Base-by-base conservation (phyloP, 2,797 vertebrate genomes). In the Gambusia yucatana region DNA sequence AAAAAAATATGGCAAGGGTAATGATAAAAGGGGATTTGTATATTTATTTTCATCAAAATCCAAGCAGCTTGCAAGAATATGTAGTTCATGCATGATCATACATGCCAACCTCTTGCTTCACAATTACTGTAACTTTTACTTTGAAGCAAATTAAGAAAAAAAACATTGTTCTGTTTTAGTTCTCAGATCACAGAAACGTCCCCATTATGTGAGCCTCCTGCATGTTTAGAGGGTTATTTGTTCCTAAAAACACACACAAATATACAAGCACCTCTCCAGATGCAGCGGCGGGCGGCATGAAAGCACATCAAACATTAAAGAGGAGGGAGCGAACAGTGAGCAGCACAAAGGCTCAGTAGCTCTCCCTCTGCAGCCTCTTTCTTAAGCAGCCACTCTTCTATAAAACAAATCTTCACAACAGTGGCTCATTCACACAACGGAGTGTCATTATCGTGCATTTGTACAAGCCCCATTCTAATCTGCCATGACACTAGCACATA, bases 401-500 rank as follows among this genome's bases (percentile, higher is more conserved):
- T 82, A 78, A 83, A 82, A 86, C 83, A 79, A 82, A 90, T 88
- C 86, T 91, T 84, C 84, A 70, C 84, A 79, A 86, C 84, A 76
- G 84, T 52, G 75, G 47, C 57, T 87, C 89, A 87, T 82, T 84
- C 88, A 84, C 89, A 92, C 90, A 93, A 93, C 91, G 86, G 82
- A 72, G 46, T 75, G 84, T 90, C 89, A 88, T 93, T 87, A 89
- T 83, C 36, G 63, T 73, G 82, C 84, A 70, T 80, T 77, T 87
- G 86, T 91, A 89, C 81, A 20, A 84, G 80, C 91, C 84, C 87
- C 82, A n/a, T 73, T 50, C 87, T 92, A 93, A 95, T 95, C 94
- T 95, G 92, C 90, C 85, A 86, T 88, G 91, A 92, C 93, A 93
- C 88, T 83, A 90, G 84, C 82, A 82, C 89, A 91, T 80, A 86